Evolutionary conservation across 2,113 vertebrate genomes (phyloP).

Genomic region (Proterorhinus semilunaris): DNA sequence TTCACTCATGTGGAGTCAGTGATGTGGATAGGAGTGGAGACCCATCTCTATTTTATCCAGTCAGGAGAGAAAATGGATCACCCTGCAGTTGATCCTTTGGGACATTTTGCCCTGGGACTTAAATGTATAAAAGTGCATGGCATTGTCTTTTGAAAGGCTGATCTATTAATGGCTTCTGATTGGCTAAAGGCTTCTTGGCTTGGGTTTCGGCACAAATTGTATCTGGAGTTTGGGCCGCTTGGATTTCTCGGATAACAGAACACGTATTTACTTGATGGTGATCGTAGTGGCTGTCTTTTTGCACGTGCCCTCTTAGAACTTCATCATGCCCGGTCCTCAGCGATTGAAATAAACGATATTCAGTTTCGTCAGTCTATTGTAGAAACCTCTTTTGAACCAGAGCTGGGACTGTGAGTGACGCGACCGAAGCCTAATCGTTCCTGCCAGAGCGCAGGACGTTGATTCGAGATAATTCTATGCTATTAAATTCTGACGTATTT

Average conservation of each 20-base stretch:
- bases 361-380: neutral
- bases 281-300: no score
- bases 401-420: neutral
- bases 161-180: no score
- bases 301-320: no score
- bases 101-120: neutral
- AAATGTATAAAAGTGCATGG: no score
- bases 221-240: no score
- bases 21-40: neutral
- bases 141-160: no score
- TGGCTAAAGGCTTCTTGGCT: no score
- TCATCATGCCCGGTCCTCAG: neutral
- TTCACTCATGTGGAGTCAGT: neutral
- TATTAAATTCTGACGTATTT: neutral
- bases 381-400: neutral
- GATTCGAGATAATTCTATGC: slow-evolving; percentile 5
- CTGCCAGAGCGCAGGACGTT: neutral
- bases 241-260: no score
- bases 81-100: neutral
- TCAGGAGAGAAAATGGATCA: neutral
- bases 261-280: no score
- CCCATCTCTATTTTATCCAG: neutral
- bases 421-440: neutral
- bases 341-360: neutral
- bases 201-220: no score